These are phyloP conservation scores for Pseudorasbora parva DNA, from an alignment of 2,113 vertebrate genomes.

Conservation along the genomic window DNA sequence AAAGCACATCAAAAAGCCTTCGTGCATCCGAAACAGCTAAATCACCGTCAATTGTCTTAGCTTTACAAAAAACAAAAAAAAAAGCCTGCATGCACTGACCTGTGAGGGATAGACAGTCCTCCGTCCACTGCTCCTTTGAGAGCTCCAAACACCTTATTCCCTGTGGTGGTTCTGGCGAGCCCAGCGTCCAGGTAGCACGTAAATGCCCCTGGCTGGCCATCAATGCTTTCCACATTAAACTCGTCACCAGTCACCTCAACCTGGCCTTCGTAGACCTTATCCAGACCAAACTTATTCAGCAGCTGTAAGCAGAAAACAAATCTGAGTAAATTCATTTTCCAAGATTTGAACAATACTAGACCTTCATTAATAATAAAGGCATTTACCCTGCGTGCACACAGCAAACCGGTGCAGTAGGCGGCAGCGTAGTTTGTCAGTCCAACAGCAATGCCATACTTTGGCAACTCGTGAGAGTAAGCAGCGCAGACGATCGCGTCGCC, in stretches of 20 bases:
- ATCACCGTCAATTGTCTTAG: neutral
- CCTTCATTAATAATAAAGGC: no score
- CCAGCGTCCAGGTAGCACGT: slow-evolving; percentile 97
- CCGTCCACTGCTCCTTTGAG: slow-evolving; percentile 98
- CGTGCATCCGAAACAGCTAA: neutral
- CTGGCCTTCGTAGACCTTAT: slow-evolving; percentile 97
- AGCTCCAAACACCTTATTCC: slow-evolving; percentile 98
- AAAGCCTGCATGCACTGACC: slow-evolving; percentile 75
- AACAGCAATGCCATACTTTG: slow-evolving; percentile 91
- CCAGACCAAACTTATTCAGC: slow-evolving; percentile 94
- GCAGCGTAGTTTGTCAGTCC: slow-evolving; percentile 97
- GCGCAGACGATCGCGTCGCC: slow-evolving; percentile 97
- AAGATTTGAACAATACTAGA: neutral
- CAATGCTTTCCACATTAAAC: slow-evolving; percentile 98
- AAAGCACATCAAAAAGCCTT: no score
- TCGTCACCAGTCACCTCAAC: slow-evolving; percentile 96
- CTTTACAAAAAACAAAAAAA: neutral
- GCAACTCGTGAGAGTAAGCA: slow-evolving; percentile 95
- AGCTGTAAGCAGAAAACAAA: slow-evolving; percentile 76
- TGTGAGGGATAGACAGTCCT: slow-evolving; percentile 97
- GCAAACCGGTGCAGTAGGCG: slow-evolving; percentile 95
- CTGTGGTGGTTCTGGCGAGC: slow-evolving; percentile 95
- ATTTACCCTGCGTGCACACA: slow-evolving; percentile 94
- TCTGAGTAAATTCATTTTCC: neutral
- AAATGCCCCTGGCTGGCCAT: slow-evolving; percentile 93